Base-by-base conservation (phyloP, 1,140 invertebrate genomes). In the Elysia chlorotica region DNA sequence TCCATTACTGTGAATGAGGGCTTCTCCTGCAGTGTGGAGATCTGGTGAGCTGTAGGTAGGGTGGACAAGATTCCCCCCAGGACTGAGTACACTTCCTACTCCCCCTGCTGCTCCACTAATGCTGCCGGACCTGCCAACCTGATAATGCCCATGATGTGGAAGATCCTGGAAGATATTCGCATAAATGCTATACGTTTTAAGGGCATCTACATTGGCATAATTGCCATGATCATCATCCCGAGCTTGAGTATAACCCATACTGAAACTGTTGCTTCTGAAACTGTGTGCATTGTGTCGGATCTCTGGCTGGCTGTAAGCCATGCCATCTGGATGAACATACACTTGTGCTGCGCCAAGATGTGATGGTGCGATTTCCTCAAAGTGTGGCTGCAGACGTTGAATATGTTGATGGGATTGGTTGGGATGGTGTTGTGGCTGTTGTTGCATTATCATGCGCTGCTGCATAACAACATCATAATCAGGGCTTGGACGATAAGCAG, bases 381-480 rank as follows among this genome's bases (percentile, higher is more conserved):
- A 81, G 65, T 80, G 76, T 19, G 59, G 48, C 37, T 74, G 71
- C 21, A 71, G 73, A 10, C 65, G 71, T 14, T 74, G 72, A n/a
- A 57, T 23, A 21, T 77, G 75, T 10, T 71, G 74, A 48, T 67
- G 70, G 2, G 61, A 61, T 23, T 68, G 66, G 38, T 76, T 71
- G 14, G 67, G 70, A 30, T 79, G 75, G 35, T 74, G 68, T 35
- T 74, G 72, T n/a, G n/a, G n/a, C n/a, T n/a, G n/a, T n/a, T n/a
- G n/a, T n/a, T n/a, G n/a, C n/a, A n/a, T n/a, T 38, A 86, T 57
- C 75, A 85, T 71, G 81, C 87, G 78, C 41, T 88, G 83, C 82
- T 94, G 93, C 57, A 98, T 91, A 5, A 96, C 95, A 0, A 95
- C 95, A 82, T 97, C 95, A 84, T 98, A 98, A 86, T 97, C 95